phyloP scores from a whole-genome alignment of 2,888 invertebrate genomes.

The Dermolepida albohirtum region DNA sequence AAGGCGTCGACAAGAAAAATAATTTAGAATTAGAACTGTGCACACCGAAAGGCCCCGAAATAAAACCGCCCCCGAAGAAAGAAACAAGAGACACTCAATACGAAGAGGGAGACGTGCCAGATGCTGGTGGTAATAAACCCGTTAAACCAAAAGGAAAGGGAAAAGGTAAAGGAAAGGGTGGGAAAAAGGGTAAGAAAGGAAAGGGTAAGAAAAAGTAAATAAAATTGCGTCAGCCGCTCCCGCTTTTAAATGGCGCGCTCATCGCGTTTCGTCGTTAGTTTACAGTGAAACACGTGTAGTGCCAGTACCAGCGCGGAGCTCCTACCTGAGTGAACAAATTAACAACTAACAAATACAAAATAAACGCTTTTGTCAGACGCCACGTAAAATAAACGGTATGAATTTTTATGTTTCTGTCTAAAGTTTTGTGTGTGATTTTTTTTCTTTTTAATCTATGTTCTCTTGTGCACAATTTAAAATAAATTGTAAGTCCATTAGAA shows the following conservation, averaged over 20 bases:
- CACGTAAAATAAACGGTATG: constrained; percentile 35
- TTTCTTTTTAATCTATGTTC: constrained; percentile 3
- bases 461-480: constrained; percentile 11
- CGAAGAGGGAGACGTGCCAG: constrained; percentile 66
- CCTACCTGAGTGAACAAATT: too few relatives aligned
- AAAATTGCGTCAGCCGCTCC: constrained; percentile 26
- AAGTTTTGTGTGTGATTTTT: constrained; percentile 17
- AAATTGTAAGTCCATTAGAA: constrained; percentile 7
- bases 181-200: constrained; percentile 18
- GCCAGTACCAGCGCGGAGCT: constrained; percentile 16
- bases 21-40: constrained; percentile 79
- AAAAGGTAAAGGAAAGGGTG: constrained; percentile 44
- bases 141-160: constrained; percentile 45
- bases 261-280: constrained; percentile 7
- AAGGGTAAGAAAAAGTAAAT: constrained; percentile 35
- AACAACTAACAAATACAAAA: constrained; percentile 23
- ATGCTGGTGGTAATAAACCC: constrained; percentile 44
- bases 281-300: constrained; percentile 20
- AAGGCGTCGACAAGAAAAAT: constrained; percentile 76
- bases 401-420: constrained; percentile 30
- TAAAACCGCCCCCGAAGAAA: constrained; percentile 70
- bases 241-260: constrained; percentile 20
- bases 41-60: constrained; percentile 76
- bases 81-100: constrained; percentile 77
- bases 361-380: constrained; percentile 13